A percentile compares a stretch with the other conserved stretches of the same genome.
Conservation (phyloP, 2,797 vertebrate genomes). For the Picus viridis region DNA sequence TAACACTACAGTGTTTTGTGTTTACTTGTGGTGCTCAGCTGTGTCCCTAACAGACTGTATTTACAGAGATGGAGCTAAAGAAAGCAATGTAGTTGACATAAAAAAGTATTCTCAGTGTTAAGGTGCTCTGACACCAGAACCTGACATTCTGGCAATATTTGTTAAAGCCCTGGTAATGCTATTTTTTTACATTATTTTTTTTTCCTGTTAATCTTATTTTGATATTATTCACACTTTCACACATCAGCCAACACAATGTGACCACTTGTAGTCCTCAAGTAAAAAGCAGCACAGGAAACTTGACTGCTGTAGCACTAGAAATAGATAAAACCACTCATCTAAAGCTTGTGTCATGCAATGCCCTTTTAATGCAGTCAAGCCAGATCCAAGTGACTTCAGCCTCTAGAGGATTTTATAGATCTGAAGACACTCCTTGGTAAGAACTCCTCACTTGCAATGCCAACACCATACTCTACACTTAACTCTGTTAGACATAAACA, state of each 20-base stretch:
- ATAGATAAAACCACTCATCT: constrained; percentile 81
- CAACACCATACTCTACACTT: not conserved
- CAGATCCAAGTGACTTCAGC: constrained; percentile 79
- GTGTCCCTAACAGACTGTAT: not conserved
- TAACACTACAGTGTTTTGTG: not conserved
- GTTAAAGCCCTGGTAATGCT: not conserved
- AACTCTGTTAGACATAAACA: constrained; percentile 13
- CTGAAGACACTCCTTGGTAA: constrained; percentile 76
- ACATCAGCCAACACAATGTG: constrained; percentile 30
- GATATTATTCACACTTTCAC: constrained; percentile 18
- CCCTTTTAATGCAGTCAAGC: constrained; percentile 79
- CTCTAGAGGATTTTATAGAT: no score
- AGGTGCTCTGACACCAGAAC: not conserved
- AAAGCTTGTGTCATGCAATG: constrained; percentile 79
- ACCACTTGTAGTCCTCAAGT: constrained; percentile 45
- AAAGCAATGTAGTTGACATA: not conserved
- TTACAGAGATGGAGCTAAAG: not conserved
- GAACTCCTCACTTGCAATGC: constrained; percentile 53
- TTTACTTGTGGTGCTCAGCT: not conserved
- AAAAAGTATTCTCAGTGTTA: not conserved
- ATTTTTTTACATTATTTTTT: not conserved
- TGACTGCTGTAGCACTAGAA: constrained; percentile 68
- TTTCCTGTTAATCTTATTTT: constrained; percentile 21
- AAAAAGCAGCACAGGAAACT: constrained; percentile 61
- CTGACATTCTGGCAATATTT: not conserved